Evolutionary conservation across 2,888 invertebrate genomes (phyloP), one percentile per base, ranked within the genome.

Genomic region (Troglohyphantes excavatus): DNA sequence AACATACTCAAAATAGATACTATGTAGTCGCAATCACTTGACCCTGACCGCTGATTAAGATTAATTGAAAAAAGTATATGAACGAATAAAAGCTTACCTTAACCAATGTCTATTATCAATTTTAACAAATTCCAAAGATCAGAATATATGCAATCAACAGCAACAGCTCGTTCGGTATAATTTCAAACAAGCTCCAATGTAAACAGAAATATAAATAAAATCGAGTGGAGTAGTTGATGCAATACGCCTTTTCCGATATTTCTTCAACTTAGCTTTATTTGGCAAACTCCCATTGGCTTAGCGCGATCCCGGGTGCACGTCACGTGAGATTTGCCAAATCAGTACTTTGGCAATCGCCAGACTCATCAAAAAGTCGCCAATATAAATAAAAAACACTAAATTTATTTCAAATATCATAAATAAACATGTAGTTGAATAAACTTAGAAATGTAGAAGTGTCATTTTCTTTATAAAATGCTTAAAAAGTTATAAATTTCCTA

Each of bases 251-350:
- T 65, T 63, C 21, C 43, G 43, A 65, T n/a, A 23, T 72, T 72
- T 46, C 72, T 72, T 19, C 11, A 23, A 43, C 33, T 61, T 19
- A 73, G 65, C 65, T 84, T 63, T 84, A 84, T 75, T 84, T 75
- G 84, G 84, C 84, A 73, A 27, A 46, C 27, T 39, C 67, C 33
- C 33, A 84, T 84, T 84, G 67, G 84, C 11, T 67, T n/a, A n/a
- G 6, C n/a, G 11, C 11, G 33, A 33, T 53, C 23, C 46, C 43
- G 63, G 26, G 39, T 23, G 27, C 11, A 27, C 19, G 61, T 76
- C 75, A 76, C 84, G 65, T 84, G 84, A 53, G 29, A 27, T 7
- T 39, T 33, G 39, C 39, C 39, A 39, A 39, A 13, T 39, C 39
- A 0, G 39, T 39, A 7, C 13, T 39, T 39, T 39, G 39, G 39